Percentiles rank a stretch among this genome's conserved stretches.
Conservation (phyloP, 2,113 vertebrate genomes). For the Xyliphius kryptos region DNA sequence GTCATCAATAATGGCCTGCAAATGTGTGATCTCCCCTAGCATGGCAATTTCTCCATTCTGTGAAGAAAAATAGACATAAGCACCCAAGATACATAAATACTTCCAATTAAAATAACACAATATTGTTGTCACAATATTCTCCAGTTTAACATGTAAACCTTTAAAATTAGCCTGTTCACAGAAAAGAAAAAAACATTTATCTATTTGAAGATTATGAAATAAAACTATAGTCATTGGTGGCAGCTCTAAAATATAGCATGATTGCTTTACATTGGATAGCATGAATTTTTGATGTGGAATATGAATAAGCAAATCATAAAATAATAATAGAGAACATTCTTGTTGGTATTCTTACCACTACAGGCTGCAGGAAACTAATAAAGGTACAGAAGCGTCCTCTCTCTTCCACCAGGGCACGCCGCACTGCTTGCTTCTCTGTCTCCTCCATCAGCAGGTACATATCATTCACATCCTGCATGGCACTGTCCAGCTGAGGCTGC, state of each 20-base stretch:
- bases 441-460: constrained; percentile 97
- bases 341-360: constrained; percentile 75
- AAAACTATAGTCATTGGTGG: too few relatives aligned
- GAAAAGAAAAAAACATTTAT: too few relatives aligned
- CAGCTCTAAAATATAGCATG: too few relatives aligned
- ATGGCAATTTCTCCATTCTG: constrained; percentile 95
- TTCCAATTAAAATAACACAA: not conserved
- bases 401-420: constrained; percentile 90
- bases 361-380: constrained; percentile 86
- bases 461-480: constrained; percentile 93
- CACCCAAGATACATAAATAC: not conserved
- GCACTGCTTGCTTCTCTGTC: constrained; percentile 93
- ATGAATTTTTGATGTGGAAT: too few relatives aligned
- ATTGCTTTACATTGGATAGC: too few relatives aligned
- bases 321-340: too few relatives aligned
- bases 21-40: constrained; percentile 96
- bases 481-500: constrained; percentile 93
- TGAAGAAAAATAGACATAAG: not conserved
- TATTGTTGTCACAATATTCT: too few relatives aligned
- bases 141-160: too few relatives aligned
- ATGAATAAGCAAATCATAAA: too few relatives aligned
- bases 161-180: too few relatives aligned
- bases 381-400: constrained; percentile 93
- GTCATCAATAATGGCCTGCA: constrained; percentile 96
- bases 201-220: too few relatives aligned